Evolutionary conservation across 2,113 vertebrate genomes (phyloP), one percentile per base, ranked within the genome.

Genomic region (Otis tarda): DNA sequence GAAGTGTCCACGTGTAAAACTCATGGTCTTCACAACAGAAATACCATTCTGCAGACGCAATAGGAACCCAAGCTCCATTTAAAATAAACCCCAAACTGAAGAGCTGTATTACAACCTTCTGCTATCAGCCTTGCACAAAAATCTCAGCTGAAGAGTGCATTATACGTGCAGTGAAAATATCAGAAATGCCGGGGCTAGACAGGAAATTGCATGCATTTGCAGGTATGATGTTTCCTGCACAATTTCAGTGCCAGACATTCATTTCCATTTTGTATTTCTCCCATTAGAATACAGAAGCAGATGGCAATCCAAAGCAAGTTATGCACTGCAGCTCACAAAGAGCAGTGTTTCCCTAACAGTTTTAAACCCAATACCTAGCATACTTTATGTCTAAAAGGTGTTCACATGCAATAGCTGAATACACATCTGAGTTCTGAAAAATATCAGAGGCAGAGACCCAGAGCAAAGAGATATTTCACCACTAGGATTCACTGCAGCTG

Each of bases 201-300:
- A 86, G 95, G 93, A 96, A 96, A 96, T 86, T 86, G 77, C 73
- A 47, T 12, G 35, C 53, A 52, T 86, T 95, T 93, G 71, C 69
- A 92, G 92, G 88, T 90, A 70, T 71, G 77, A 87, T 63, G 64
- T 88, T 83, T 92, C 88, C 90, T 89, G 75, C 10, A 63, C 49
- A 23, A 71, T 63, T 83, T 61, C 71, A 78, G 56, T 49, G 60
- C 85, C 88, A 94, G 88, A 83, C 90, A 37, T 57, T 90, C 21
- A 77, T 95, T 94, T 95, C 71, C 80, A 93, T 90, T 90, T 84
- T 49, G 23, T 56, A 56, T 75, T 93, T 90, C 85, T 49, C 39
- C 75, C 80, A 60, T 12, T 14, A 83, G 92, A 93, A 94, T 68
- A 93, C 47, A 96, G 85, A 95, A 93, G 83, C 56, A 69, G 61